phyloP scores from a whole-genome alignment of 2,888 invertebrate species.

The Caenorhabditis becei region DNA sequence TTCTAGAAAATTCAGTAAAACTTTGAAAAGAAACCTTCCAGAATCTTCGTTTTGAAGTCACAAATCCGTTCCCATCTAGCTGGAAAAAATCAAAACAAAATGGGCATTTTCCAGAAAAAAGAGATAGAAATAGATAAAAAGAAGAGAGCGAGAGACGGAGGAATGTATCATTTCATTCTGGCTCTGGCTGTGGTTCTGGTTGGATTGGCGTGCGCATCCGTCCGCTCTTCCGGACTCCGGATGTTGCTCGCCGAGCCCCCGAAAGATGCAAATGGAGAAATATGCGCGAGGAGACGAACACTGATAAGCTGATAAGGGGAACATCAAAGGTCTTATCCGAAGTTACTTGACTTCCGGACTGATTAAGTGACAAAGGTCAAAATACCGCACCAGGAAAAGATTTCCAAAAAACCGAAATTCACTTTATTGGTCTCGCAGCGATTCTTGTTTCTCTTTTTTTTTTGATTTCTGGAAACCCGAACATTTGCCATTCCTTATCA shows the following conservation, averaged over 20 bases:
- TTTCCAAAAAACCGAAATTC: no score
- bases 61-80: background rate
- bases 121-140: conserved; percentile 9
- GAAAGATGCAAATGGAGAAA: background rate
- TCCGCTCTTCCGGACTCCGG: conserved; percentile 53
- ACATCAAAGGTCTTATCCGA: no score
- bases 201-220: conserved; percentile 55
- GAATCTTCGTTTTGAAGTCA: background rate
- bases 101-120: background rate
- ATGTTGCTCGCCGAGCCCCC: conserved; percentile 19
- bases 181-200: conserved; percentile 4
- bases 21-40: no score
- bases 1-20: background rate
- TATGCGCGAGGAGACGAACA: conserved; percentile 2
- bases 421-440: no score
- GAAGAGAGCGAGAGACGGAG: conserved; percentile 2
- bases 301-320: no score
- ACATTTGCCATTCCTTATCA: no score
- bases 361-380: no score
- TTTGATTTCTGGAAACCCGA: no score
- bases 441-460: no score
- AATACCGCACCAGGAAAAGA: no score
- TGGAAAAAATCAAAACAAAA: conserved; percentile 2
- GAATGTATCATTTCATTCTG: conserved; percentile 50
- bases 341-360: no score